These are phyloP conservation scores for Porites lobata DNA, from an alignment of 92 coral and sea anemone species.

Conservation along the genomic window DNA sequence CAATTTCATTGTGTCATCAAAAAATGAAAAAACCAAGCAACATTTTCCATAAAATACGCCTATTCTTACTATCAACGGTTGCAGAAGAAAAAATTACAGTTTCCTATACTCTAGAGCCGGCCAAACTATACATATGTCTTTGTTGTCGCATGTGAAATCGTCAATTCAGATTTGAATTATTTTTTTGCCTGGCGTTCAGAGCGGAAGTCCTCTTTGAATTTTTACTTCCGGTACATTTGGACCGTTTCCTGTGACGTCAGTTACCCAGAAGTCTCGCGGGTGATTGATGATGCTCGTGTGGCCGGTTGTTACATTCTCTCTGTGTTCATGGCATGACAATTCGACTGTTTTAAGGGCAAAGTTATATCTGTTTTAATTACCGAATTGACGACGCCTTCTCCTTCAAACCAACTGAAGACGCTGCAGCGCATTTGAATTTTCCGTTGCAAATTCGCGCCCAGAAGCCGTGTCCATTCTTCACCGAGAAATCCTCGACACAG, in stretches of 20 bases:
- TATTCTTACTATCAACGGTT: neutral
- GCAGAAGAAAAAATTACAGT: neutral
- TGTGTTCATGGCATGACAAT: constrained; percentile 73
- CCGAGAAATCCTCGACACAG: constrained; percentile 31
- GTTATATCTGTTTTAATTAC: constrained; percentile 60
- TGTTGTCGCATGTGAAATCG: neutral
- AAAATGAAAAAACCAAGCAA: neutral
- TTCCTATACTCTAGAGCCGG: neutral
- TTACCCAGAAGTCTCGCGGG: constrained; percentile 52
- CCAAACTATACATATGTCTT: neutral
- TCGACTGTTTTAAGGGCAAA: constrained; percentile 70
- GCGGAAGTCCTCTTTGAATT: constrained; percentile 37
- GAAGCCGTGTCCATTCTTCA: constrained; percentile 52
- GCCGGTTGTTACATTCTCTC: constrained; percentile 80
- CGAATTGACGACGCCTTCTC: constrained; percentile 43
- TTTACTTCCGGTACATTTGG: constrained; percentile 45
- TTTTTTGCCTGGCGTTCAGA: neutral
- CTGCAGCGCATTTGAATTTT: constrained; percentile 32
- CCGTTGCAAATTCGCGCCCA: constrained; percentile 37
- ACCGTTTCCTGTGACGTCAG: constrained; percentile 57
- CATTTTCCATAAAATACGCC: neutral
- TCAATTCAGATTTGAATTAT: neutral
- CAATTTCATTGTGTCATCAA: neutral
- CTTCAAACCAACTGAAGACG: constrained; percentile 43
- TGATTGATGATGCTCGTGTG: constrained; percentile 73